Conservation (phyloP, 2,888 invertebrate species). For the Papilio gigon region DNA sequence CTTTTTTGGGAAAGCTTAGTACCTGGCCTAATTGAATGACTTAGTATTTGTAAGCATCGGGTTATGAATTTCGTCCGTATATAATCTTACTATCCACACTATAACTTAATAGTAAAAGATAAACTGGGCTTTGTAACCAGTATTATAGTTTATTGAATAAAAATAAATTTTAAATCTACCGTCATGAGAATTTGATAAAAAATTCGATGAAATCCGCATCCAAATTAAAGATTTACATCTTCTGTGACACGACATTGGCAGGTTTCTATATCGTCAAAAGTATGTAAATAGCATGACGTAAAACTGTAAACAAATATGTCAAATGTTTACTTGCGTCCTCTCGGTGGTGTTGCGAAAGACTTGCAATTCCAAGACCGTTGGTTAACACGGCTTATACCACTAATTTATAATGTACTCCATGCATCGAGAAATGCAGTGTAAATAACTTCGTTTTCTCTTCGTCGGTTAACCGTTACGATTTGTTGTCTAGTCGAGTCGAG, state of each 20-base stretch:
- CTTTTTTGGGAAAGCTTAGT: too few relatives aligned
- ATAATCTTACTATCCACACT: neutral
- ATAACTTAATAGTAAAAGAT: neutral
- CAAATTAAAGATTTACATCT: neutral
- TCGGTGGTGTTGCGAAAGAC: constrained; percentile 30
- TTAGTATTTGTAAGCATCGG: neutral
- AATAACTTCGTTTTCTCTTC: constrained; percentile 62
- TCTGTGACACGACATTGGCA: neutral
- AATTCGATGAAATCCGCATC: too few relatives aligned
- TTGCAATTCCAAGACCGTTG: constrained; percentile 48
- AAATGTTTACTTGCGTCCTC: constrained; percentile 28
- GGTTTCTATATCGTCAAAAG: too few relatives aligned
- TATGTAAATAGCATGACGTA: neutral
- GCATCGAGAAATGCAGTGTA: constrained; percentile 49
- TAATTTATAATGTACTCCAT: constrained; percentile 55
- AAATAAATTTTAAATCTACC: too few relatives aligned
- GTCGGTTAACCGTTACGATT: constrained; percentile 60
- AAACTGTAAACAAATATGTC: neutral
- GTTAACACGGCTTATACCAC: constrained; percentile 55
- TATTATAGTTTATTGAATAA: too few relatives aligned
- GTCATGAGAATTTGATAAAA: too few relatives aligned
- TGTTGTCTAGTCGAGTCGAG: constrained; percentile 47
- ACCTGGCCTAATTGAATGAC: neutral
- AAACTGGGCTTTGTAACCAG: too few relatives aligned
- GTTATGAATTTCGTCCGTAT: neutral